A percentile compares a stretch with the other conserved stretches of the same genome.
Evolutionary conservation across 2,888 invertebrate genomes (phyloP).

Genomic region (Muschampia plurimacula): DNA sequence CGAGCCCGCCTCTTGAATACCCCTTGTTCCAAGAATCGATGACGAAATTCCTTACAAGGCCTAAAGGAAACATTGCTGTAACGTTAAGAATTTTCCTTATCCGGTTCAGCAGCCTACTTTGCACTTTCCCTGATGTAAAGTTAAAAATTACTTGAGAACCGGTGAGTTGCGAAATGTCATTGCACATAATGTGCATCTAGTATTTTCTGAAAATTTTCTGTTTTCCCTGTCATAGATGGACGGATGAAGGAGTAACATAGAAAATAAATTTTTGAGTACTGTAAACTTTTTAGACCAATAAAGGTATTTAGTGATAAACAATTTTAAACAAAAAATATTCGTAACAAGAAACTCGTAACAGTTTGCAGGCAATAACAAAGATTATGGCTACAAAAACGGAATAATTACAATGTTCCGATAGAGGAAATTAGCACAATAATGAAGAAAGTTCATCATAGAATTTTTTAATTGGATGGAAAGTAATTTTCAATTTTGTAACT

Average conservation of each 20-base stretch:
- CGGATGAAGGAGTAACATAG: not conserved
- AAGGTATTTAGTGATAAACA: too few species aligned
- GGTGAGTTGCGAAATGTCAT: not conserved
- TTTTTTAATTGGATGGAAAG: conserved; percentile 50
- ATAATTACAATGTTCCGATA: conserved; percentile 19
- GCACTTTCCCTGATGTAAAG: conserved; percentile 2
- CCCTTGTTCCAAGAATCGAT: conserved; percentile 57
- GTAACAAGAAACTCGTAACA: conserved; percentile 17
- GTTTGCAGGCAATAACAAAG: conserved; percentile 8
- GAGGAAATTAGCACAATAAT: conserved; percentile 21
- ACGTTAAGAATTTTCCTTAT: conserved; percentile 34
- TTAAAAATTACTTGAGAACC: not conserved
- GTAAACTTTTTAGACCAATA: too few species aligned
- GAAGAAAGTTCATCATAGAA: conserved; percentile 28
- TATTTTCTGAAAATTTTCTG: too few species aligned
- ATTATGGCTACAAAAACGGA: conserved; percentile 4
- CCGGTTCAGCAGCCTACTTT: conserved; percentile 16
- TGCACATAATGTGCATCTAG: not conserved
- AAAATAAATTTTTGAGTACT: too few species aligned
- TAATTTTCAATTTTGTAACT: conserved; percentile 51
- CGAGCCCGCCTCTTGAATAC: conserved; percentile 67
- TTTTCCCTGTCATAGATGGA: not conserved
- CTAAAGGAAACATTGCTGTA: conserved; percentile 44
- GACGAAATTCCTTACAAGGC: conserved; percentile 52
- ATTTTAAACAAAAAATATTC: not conserved